phyloP scores from a whole-genome alignment of 1,140 invertebrate species.

The Musca domestica region DNA sequence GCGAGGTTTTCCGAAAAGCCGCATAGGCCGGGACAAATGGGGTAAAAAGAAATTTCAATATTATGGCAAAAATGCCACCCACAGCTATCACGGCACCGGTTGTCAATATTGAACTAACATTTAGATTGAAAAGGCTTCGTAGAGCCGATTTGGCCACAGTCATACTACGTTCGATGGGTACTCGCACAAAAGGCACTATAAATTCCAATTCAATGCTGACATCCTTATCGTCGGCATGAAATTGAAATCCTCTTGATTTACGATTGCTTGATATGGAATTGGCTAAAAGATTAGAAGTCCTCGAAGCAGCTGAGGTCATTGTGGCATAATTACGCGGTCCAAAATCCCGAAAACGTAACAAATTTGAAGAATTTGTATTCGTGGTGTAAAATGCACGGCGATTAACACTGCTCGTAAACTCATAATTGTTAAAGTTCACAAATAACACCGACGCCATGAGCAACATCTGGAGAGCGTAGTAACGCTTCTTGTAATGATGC shows the following conservation, averaged over 20 bases:
- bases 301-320: too few relatives aligned
- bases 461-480: too few relatives aligned
- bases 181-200: slow-evolving; percentile 38
- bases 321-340: slow-evolving; percentile 34
- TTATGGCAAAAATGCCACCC: slow-evolving; percentile 39
- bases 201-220: slow-evolving; percentile 47
- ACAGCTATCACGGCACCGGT: slow-evolving; percentile 39
- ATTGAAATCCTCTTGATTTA: slow-evolving; percentile 42
- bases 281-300: too few relatives aligned
- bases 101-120: slow-evolving; percentile 34
- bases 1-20: too few relatives aligned
- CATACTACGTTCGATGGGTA: slow-evolving; percentile 40
- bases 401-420: not conserved
- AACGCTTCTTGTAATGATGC: too few relatives aligned
- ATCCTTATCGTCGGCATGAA: slow-evolving; percentile 40
- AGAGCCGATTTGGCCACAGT: slow-evolving; percentile 35
- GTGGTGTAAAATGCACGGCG: not conserved
- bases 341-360: slow-evolving; percentile 43
- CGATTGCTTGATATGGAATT: slow-evolving; percentile 19
- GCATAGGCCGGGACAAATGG: not conserved
- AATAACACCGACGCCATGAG: not conserved
- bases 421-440: slow-evolving; percentile 1
- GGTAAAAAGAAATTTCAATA: slow-evolving; percentile 27
- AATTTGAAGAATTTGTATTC: slow-evolving; percentile 13
- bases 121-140: slow-evolving; percentile 36